Conservation (phyloP, 1,140 invertebrate species). For the Piezodorus guildinii region DNA sequence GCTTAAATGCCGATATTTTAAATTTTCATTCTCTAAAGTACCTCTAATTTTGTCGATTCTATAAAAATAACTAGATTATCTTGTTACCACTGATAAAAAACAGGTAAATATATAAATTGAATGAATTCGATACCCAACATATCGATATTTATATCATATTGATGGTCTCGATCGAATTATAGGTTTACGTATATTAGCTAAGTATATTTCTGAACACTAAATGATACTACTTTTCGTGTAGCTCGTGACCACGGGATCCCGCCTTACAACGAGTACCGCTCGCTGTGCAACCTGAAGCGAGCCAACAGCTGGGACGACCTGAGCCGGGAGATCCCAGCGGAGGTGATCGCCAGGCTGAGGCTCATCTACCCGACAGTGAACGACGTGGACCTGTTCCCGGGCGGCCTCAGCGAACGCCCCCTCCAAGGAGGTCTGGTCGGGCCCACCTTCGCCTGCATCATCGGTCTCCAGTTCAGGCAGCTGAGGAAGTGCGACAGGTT, state of each 20-base stretch:
- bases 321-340: conserved; percentile 51
- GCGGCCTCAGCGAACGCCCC: conserved; percentile 48
- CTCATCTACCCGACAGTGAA: conserved; percentile 69
- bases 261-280: conserved; percentile 67
- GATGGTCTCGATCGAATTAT: too few relatives aligned
- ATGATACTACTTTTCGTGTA: too few relatives aligned
- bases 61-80: too few relatives aligned
- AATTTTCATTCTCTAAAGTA: too few relatives aligned
- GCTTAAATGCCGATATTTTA: too few relatives aligned
- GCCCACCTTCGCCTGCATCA: conserved; percentile 91
- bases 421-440: conserved; percentile 81
- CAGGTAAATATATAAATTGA: too few relatives aligned
- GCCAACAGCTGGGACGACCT: conserved; percentile 66
- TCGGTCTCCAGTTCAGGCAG: conserved; percentile 86
- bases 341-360: conserved; percentile 49
- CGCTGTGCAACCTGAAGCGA: conserved; percentile 61
- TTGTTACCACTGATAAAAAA: too few relatives aligned
- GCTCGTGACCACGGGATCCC: conserved; percentile 76
- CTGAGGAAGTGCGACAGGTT: conserved; percentile 85
- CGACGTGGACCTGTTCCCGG: conserved; percentile 93
- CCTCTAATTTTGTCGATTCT: too few relatives aligned
- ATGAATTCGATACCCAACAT: too few relatives aligned
- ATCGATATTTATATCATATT: too few relatives aligned
- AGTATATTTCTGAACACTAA: too few relatives aligned
- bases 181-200: too few relatives aligned